Evolutionary conservation across 2,797 vertebrate genomes (phyloP).

Genomic region (Gouania willdenowi): DNA sequence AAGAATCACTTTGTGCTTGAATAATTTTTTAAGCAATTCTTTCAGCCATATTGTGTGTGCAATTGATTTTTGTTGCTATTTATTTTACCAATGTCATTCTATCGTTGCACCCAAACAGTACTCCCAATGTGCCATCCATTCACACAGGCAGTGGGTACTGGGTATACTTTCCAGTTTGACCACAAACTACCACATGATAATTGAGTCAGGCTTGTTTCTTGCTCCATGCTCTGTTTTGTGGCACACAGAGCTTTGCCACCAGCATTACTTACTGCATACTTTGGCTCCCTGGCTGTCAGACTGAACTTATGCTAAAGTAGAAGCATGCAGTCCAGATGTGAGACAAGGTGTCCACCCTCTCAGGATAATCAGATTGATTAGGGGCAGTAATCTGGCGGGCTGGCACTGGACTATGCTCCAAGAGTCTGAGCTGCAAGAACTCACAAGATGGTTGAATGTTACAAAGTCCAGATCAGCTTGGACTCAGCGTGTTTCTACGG

Average conservation of each 20-base stretch:
- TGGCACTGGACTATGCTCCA: constrained; percentile 53
- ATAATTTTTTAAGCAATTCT: too few relatives aligned
- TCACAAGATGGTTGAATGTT: constrained; percentile 62
- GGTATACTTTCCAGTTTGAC: too few relatives aligned
- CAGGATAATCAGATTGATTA: constrained; percentile 76
- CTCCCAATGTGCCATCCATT: too few relatives aligned
- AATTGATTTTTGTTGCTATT: too few relatives aligned
- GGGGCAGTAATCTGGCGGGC: constrained; percentile 66
- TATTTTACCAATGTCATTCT: too few relatives aligned
- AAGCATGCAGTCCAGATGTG: constrained; percentile 64
- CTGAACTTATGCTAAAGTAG: constrained; percentile 56
- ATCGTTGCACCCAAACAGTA: too few relatives aligned
- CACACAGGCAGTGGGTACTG: too few relatives aligned
- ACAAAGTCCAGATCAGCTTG: constrained; percentile 69
- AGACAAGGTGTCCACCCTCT: constrained; percentile 68
- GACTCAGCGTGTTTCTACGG: constrained; percentile 31
- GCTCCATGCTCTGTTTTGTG: too few relatives aligned
- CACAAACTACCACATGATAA: too few relatives aligned
- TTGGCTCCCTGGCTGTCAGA: constrained; percentile 60
- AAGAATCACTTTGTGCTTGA: too few relatives aligned
- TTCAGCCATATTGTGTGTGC: too few relatives aligned
- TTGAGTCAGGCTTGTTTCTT: too few relatives aligned
- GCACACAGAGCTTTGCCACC: constrained; percentile 23
- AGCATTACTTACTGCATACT: constrained; percentile 25
- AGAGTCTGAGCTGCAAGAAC: constrained; percentile 60